Evolutionary conservation across 2,888 invertebrate species (phyloP).

Genomic region (Pseudanteris insignis): DNA sequence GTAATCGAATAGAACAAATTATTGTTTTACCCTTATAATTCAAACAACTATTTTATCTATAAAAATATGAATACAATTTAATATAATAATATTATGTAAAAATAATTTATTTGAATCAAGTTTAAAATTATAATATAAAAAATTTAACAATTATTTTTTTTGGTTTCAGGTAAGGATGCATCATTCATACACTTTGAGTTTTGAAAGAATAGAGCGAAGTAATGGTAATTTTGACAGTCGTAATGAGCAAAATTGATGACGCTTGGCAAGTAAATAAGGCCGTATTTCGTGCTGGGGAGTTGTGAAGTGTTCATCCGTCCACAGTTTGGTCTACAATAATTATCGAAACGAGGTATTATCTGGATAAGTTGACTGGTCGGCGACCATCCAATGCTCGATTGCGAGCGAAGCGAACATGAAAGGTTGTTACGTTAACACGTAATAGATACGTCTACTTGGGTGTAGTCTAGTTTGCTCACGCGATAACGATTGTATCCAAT

Average conservation of each 20-base stretch:
- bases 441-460: slow-evolving; percentile 55
- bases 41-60: no score
- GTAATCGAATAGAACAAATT: no score
- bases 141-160: slow-evolving; percentile 2
- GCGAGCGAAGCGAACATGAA: slow-evolving; percentile 42
- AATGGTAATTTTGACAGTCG: slow-evolving; percentile 13
- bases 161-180: slow-evolving; percentile 18
- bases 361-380: slow-evolving; percentile 32
- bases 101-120: no score
- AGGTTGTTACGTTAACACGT: slow-evolving; percentile 44
- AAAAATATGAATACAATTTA: no score
- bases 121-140: no score
- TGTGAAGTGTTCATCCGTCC: slow-evolving; percentile 11
- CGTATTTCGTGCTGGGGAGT: slow-evolving; percentile 11
- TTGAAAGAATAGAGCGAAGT: not conserved
- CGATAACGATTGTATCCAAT: slow-evolving; percentile 49
- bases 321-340: slow-evolving; percentile 27
- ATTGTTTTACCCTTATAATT: no score
- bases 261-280: slow-evolving; percentile 20
- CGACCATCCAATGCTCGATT: slow-evolving; percentile 41
- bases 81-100: no score
- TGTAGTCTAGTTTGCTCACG: slow-evolving; percentile 51
- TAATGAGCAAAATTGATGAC: slow-evolving; percentile 25
- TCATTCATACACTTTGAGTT: slow-evolving; percentile 2
- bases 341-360: slow-evolving; percentile 34